Percentiles rank a stretch among this genome's conserved stretches.
phyloP scores from a whole-genome alignment of 2,797 vertebrate species.

The Muscicapa striata region DNA sequence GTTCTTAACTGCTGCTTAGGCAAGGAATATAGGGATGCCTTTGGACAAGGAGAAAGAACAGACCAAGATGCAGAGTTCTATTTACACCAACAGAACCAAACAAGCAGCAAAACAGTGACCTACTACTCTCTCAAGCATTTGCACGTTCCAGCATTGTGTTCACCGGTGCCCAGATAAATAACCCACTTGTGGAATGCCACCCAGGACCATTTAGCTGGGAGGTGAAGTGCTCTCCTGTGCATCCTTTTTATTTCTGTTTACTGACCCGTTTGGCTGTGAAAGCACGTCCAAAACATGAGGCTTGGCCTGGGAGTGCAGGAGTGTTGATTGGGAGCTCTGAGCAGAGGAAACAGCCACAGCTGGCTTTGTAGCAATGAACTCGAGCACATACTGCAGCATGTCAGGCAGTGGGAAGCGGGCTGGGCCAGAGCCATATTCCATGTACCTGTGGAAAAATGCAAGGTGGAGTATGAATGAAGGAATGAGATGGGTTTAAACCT shows the following conservation, averaged over 20 bases:
- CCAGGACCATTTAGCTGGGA: not conserved
- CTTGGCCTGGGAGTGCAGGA: not conserved
- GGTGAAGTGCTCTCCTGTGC: not conserved
- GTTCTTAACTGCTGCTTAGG: not conserved
- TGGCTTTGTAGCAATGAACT: conserved; percentile 87
- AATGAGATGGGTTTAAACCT: not conserved
- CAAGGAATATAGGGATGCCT: not conserved
- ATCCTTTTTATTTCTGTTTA: not conserved
- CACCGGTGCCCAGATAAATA: not conserved
- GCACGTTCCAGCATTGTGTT: fast-evolving
- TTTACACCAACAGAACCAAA: not conserved
- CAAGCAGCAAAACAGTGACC: fast-evolving
- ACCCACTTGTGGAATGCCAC: fast-evolving
- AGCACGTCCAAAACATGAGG: not conserved
- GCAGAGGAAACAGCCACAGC: conserved; percentile 39
- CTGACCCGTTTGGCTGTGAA: conserved; percentile 78
- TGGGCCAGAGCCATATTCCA: conserved; percentile 90
- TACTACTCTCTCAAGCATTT: not conserved
- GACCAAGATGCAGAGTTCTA: not conserved
- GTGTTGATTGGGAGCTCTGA: conserved; percentile 20
- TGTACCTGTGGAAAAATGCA: conserved; percentile 80
- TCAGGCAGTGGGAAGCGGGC: conserved; percentile 89
- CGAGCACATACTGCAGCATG: conserved; percentile 93
- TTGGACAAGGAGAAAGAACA: not conserved
- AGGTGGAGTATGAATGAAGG: not conserved